phyloP scores from a whole-genome alignment of 1,140 invertebrate species.

The Drosophila bifasciata region DNA sequence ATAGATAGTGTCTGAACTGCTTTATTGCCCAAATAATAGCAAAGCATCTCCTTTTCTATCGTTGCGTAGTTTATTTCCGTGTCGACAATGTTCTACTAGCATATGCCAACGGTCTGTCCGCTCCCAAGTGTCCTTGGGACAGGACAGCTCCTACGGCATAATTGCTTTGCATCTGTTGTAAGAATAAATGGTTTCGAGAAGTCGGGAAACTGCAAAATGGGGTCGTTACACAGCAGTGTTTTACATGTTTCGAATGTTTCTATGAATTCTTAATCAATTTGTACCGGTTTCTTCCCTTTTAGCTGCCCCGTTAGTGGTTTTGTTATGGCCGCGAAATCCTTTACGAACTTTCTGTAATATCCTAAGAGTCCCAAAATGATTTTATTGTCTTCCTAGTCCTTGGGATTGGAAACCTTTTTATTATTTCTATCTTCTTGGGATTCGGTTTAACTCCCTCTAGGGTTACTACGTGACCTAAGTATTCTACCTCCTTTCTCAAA shows the following conservation, averaged over 20 bases:
- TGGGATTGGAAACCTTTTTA: slow-evolving; percentile 41
- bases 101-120: not conserved
- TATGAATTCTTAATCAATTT: not conserved
- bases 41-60: slow-evolving; percentile 1
- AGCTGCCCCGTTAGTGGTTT: slow-evolving; percentile 15
- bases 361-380: slow-evolving; percentile 48
- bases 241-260: slow-evolving; percentile 21
- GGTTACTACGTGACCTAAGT: slow-evolving; percentile 57
- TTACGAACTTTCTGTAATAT: slow-evolving; percentile 48
- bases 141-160: no score
- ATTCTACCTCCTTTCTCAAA: slow-evolving; percentile 20
- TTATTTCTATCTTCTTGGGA: slow-evolving; percentile 13
- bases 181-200: slow-evolving; percentile 47
- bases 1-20: slow-evolving; percentile 11
- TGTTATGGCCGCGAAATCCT: slow-evolving; percentile 45
- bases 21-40: slow-evolving; percentile 5
- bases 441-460: slow-evolving; percentile 4
- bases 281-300: slow-evolving; percentile 6
- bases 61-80: not conserved
- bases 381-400: slow-evolving; percentile 52
- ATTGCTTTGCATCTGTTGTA: no score
- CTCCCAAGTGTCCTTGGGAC: no score
- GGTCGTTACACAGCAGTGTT: slow-evolving; percentile 21
- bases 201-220: slow-evolving; percentile 41
- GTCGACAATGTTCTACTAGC: not conserved